Conservation (phyloP, 2,888 invertebrate species). For the Urechis unicinctus region DNA sequence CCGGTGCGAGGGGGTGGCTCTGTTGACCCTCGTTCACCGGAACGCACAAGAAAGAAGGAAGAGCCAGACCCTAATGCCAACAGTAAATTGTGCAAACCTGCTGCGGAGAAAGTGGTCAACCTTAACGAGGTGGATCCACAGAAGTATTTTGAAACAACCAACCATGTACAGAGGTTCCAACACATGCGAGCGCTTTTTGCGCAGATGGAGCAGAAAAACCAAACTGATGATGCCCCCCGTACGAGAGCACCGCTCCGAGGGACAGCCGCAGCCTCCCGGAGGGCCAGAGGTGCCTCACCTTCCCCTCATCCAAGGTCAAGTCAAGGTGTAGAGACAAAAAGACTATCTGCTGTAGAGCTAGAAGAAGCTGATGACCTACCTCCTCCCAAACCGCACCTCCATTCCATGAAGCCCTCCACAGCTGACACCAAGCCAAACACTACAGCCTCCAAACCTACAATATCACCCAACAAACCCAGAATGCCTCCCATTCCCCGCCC, state of each 20-base stretch:
- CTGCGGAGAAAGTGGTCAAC: not conserved
- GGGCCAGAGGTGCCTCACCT: not conserved
- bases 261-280: not conserved
- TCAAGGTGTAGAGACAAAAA: not conserved
- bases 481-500: no score
- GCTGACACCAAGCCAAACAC: no score
- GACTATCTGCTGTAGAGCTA: not conserved
- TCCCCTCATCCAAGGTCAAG: not conserved
- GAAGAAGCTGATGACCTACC: no score
- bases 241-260: not conserved
- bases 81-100: not conserved
- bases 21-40: constrained; percentile 1
- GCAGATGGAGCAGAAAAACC: constrained; percentile 39
- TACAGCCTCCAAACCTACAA: no score
- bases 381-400: not conserved
- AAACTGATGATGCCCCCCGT: not conserved
- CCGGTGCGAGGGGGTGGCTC: not conserved
- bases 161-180: constrained; percentile 45
- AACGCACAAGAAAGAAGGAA: constrained; percentile 4
- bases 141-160: constrained; percentile 24
- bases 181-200: constrained; percentile 45
- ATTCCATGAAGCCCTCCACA: not conserved
- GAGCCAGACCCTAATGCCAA: not conserved
- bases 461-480: no score
- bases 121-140: constrained; percentile 3